A percentile compares a stretch with the other conserved stretches of the same genome.
These are phyloP conservation scores for Lepidothrix coronata DNA, from an alignment of 2,113 vertebrate species.

Conservation along the genomic window DNA sequence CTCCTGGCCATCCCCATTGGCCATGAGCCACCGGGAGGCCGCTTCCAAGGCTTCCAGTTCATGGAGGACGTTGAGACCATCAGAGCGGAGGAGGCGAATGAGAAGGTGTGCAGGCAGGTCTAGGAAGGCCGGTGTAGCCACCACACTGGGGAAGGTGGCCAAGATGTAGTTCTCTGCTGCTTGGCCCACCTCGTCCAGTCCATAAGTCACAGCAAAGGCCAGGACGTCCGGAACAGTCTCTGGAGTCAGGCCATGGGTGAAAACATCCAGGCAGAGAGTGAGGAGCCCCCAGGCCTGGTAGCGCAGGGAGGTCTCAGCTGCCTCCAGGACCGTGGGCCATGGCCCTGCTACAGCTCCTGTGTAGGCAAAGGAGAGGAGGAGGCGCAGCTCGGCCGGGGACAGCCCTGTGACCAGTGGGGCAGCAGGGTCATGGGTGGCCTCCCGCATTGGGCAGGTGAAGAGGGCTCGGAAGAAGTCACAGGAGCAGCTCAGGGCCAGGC, in stretches of 20 bases:
- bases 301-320: slow-evolving; percentile 80
- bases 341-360: slow-evolving; percentile 75
- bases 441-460: slow-evolving; percentile 89
- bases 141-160: slow-evolving; percentile 82
- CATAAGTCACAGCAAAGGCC: slow-evolving; percentile 79
- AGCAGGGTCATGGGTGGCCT: slow-evolving; percentile 72
- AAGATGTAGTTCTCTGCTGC: slow-evolving; percentile 80
- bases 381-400: slow-evolving; percentile 71
- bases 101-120: slow-evolving; percentile 78
- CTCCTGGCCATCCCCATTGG: slow-evolving; percentile 71
- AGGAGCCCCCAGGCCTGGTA: slow-evolving; percentile 85
- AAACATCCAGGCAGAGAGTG: slow-evolving; percentile 80
- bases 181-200: slow-evolving; percentile 73
- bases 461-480: slow-evolving; percentile 90
- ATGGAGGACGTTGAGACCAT: slow-evolving; percentile 79
- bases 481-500: slow-evolving; percentile 83
- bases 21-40: slow-evolving; percentile 80
- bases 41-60: slow-evolving; percentile 85
- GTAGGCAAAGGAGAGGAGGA: slow-evolving; percentile 84
- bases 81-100: slow-evolving; percentile 73
- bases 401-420: slow-evolving; percentile 68
- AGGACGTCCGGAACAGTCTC: slow-evolving; percentile 79
- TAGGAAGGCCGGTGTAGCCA: slow-evolving; percentile 76
- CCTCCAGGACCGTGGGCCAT: slow-evolving; percentile 83
- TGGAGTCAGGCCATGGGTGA: slow-evolving; percentile 75